Evolutionary conservation across 1,140 invertebrate species (phyloP).

Genomic region (Achatina immaculata): DNA sequence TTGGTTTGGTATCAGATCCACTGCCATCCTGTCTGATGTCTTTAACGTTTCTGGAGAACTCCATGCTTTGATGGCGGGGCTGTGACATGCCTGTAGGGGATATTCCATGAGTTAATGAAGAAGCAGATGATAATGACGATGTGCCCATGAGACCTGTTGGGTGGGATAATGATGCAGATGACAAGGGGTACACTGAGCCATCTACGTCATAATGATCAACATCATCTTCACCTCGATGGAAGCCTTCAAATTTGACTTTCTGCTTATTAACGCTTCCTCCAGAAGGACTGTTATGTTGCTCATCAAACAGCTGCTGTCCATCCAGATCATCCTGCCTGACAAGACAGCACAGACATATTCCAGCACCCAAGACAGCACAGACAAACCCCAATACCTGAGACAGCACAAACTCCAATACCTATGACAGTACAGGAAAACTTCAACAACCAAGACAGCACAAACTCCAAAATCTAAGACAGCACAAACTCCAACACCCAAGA

Average conservation of each 20-base stretch:
- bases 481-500: neutral
- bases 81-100: neutral
- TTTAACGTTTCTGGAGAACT: neutral
- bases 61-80: neutral
- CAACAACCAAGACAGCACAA: too few species aligned
- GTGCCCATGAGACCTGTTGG: neutral
- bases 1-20: neutral
- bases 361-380: too few species aligned
- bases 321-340: too few species aligned
- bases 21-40: neutral
- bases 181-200: neutral
- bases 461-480: too few species aligned
- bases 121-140: constrained; percentile 20
- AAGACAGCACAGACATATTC: too few species aligned
- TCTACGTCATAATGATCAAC: neutral
- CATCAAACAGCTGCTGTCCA: neutral
- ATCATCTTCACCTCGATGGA: neutral
- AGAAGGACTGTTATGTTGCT: neutral
- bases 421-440: neutral
- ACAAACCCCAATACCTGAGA: too few species aligned
- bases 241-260: neutral
- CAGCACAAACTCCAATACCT: neutral
- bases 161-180: neutral
- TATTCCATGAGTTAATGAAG: neutral
- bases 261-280: neutral